Conservation (phyloP, 2,797 vertebrate genomes). For the Platalea minor region DNA sequence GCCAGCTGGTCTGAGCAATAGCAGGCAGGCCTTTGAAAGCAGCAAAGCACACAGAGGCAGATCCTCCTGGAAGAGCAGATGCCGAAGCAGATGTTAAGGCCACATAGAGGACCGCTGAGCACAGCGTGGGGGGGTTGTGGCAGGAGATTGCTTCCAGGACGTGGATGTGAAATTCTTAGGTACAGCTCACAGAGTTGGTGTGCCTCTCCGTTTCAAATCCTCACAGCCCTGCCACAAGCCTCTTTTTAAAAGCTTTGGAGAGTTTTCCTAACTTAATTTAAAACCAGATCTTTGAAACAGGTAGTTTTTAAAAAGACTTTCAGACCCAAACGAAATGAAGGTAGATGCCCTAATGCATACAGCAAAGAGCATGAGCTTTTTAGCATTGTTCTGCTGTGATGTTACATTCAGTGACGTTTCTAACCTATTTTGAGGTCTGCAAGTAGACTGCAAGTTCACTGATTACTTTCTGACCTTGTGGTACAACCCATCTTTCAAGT, state of each 20-base stretch:
- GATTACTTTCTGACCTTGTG: neutral
- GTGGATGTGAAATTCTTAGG: neutral
- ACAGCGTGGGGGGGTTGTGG: accelerated
- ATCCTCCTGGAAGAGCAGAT: neutral
- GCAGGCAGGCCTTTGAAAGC: neutral
- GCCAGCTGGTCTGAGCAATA: neutral
- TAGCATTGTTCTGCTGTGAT: neutral
- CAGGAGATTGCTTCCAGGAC: neutral
- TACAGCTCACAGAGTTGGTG: neutral
- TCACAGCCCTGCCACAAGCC: neutral
- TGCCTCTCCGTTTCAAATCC: neutral
- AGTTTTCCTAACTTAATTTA: neutral
- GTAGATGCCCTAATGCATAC: neutral
- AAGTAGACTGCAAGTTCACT: neutral
- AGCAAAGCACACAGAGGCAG: neutral
- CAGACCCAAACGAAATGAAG: neutral
- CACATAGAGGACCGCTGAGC: accelerated
- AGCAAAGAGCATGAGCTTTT: neutral
- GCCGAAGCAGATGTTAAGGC: neutral
- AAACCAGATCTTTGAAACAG: neutral
- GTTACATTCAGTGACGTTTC: neutral
- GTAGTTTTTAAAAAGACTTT: neutral
- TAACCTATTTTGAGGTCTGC: neutral
- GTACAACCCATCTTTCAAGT: neutral
- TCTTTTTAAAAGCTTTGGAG: neutral